A percentile compares a stretch with the other conserved stretches of the same genome.
Evolutionary conservation across 1,140 invertebrate species (phyloP).

Genomic region (Bombus impatiens): DNA sequence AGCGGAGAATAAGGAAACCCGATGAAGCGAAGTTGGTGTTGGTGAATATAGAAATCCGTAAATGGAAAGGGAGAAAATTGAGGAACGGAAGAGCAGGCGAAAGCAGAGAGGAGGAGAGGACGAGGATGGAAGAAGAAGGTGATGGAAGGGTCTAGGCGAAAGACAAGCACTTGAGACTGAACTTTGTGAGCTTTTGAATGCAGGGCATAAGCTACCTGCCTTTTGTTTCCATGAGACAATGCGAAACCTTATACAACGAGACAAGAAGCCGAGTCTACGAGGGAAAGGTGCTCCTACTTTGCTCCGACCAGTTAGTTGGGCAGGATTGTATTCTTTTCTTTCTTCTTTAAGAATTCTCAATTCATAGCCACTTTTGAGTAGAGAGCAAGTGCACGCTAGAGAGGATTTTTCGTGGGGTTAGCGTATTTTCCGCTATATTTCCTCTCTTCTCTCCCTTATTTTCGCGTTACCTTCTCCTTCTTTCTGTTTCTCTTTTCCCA

Average conservation of each 20-base stretch:
- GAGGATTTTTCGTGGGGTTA: conserved; percentile 49
- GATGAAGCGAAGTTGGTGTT: not conserved
- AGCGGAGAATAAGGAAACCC: not conserved
- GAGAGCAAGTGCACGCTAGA: conserved; percentile 42
- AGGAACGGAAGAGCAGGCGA: conserved; percentile 1
- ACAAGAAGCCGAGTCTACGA: conserved; percentile 28
- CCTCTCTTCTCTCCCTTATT: not conserved
- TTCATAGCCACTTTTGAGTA: conserved; percentile 52
- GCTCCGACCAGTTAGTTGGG: conserved; percentile 61
- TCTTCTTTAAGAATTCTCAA: conserved; percentile 54
- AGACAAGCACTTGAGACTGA: conserved; percentile 72
- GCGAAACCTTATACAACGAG: conserved; percentile 69
- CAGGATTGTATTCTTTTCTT: conserved; percentile 56
- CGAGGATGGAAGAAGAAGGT: conserved; percentile 19
- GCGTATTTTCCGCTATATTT: not conserved
- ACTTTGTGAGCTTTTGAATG: conserved; percentile 77
- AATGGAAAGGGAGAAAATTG: conserved; percentile 48
- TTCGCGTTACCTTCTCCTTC: no score
- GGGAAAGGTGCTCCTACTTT: conserved; percentile 58
- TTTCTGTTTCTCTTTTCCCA: no score
- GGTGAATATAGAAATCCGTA: conserved; percentile 46
- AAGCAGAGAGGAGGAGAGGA: conserved; percentile 6
- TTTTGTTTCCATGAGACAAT: conserved; percentile 76
- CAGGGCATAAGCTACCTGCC: conserved; percentile 72
- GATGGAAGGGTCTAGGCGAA: conserved; percentile 49